phyloP scores from a whole-genome alignment of 2,113 vertebrate species.

The Ciconia boyciana region DNA sequence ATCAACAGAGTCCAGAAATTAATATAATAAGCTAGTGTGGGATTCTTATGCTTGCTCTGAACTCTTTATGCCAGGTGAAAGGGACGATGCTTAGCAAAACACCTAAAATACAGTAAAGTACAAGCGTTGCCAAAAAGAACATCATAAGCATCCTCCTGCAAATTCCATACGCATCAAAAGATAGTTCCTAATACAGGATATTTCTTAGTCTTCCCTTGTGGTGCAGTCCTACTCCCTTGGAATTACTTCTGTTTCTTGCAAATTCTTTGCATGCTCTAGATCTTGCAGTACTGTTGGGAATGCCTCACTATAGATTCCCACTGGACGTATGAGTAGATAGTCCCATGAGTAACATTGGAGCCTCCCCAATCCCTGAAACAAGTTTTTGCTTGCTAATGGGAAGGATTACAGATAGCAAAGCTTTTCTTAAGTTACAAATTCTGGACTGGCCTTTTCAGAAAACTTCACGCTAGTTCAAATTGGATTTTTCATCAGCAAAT shows the following conservation, averaged over 20 bases:
- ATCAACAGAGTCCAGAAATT: background rate
- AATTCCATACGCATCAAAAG: background rate
- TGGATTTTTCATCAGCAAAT: constrained; percentile 24
- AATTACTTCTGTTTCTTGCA: background rate
- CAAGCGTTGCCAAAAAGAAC: background rate
- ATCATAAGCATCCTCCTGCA: background rate
- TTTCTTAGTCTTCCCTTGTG: background rate
- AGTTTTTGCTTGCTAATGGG: background rate
- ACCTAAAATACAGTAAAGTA: background rate
- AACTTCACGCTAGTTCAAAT: background rate
- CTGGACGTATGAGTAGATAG: background rate
- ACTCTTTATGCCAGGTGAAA: background rate
- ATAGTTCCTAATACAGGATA: background rate
- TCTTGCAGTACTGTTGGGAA: background rate
- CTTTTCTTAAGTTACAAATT: background rate
- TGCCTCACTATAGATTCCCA: background rate
- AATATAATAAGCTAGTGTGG: background rate
- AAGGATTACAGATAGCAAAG: background rate
- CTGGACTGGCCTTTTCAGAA: background rate
- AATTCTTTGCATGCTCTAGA: background rate
- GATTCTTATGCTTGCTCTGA: background rate
- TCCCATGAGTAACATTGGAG: background rate
- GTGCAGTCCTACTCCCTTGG: background rate
- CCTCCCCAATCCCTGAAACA: background rate
- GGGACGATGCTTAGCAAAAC: background rate